Evolutionary conservation across 2,888 invertebrate species (phyloP), one percentile per base, ranked within the genome.

Genomic region (Cyrtodaria siliqua): DNA sequence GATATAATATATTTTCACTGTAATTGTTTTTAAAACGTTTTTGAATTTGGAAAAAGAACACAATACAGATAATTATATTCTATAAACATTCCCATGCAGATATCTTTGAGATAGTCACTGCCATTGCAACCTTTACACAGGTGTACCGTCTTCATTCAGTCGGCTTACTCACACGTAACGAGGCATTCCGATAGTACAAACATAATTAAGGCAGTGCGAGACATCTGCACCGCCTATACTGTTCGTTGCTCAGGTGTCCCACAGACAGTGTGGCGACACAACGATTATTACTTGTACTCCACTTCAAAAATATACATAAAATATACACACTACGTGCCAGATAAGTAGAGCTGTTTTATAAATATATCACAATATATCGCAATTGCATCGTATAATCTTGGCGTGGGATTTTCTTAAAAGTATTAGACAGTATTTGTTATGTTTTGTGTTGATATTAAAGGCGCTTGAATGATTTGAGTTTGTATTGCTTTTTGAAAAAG

Each of bases 101-200:
- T n/a, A n/a, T n/a, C n/a, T n/a, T n/a, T n/a, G n/a, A n/a, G n/a
- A n/a, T n/a, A n/a, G n/a, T n/a, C n/a, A n/a, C n/a, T n/a, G n/a
- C n/a, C n/a, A n/a, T n/a, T n/a, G n/a, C n/a, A n/a, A n/a, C n/a
- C n/a, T n/a, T 50, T 23, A 33, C 62, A 69, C 69, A 69, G 69
- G 69, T 69, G 69, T 69, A 69, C 33, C 26, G 42, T 47, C 20
- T 61, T 56, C 62, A 62, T 69, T 69, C 69, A 69, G 16, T 33
- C 33, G 56, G 47, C 47, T 49, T 69, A 62, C 62, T 62, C 69
- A 62, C 55, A 61, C 61, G 69, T 69, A 62, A 38, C 69, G 23
- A 62, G 55, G 56, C 61, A 69, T 62, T 62, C 69, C 59, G 44
- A 20, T 49, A 62, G 55, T 40, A 53, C 61, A 62, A 38, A 62